Conservation (phyloP, 2,113 vertebrate species). For the Sphaerodactylus townsendi region DNA sequence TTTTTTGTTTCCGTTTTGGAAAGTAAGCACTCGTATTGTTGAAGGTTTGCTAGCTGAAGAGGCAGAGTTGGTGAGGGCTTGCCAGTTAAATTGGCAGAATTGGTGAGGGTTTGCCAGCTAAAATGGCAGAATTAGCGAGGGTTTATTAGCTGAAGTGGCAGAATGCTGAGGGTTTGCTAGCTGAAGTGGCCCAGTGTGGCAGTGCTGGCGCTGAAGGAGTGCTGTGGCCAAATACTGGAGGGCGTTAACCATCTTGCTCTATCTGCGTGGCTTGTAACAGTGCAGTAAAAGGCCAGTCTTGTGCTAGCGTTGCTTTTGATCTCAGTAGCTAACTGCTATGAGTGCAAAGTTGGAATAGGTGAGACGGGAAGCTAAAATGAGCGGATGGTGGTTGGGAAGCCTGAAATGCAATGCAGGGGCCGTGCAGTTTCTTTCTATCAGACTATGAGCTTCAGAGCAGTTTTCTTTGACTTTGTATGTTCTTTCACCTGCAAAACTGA, state of each 20-base stretch:
- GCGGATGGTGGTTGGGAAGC: neutral
- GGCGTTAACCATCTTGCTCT: too few relatives aligned
- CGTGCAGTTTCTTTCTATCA: conserved; percentile 1
- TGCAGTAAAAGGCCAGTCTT: neutral
- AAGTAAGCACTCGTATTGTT: neutral
- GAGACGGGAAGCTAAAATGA: conserved; percentile 39
- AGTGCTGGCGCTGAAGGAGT: neutral
- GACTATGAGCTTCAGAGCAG: neutral
- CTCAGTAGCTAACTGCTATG: neutral
- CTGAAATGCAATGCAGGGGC: neutral
- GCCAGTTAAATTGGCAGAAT: too few relatives aligned
- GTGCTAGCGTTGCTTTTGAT: neutral
- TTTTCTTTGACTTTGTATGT: conserved; percentile 40
- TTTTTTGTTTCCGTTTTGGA: neutral
- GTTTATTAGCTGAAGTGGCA: neutral
- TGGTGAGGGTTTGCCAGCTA: too few relatives aligned
- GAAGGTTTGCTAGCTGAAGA: neutral
- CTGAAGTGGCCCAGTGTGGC: neutral
- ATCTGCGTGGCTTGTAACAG: too few relatives aligned
- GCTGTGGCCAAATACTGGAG: too few relatives aligned
- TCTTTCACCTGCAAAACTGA: neutral
- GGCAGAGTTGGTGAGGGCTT: too few relatives aligned
- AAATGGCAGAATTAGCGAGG: too few relatives aligned
- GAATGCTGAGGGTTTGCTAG: too few relatives aligned
- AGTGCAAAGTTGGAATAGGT: neutral